Base-by-base conservation (phyloP, 2,888 invertebrate genomes). In the Cinara cedri region DNA sequence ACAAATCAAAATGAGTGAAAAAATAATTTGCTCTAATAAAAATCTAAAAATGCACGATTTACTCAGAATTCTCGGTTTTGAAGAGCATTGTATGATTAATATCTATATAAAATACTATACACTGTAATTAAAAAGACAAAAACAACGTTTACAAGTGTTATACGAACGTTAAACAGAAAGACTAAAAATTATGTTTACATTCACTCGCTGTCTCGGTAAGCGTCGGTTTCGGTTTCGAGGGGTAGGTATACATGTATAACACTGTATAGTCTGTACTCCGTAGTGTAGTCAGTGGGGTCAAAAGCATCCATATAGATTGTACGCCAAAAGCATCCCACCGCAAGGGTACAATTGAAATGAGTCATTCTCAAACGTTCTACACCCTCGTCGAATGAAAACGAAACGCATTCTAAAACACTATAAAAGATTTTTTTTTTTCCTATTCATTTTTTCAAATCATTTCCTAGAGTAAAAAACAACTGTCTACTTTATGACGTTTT, bases 331-430 rank as follows among this genome's bases (percentile, higher is more conserved):
- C 60, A 49, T 72, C 72, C 16, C 46, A 13, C n/a, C 26, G 9
- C 44, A n/a, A 72, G 72, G 72, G 72, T 72, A 44, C 34, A 16
- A 44, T 57, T 24, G 57, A 46, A 24, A 72, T 72, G 72, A 72
- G 72, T 72, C 72, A 72, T 26, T 26, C n/a, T 60, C 44, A 72
- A 19, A 72, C 46, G 44, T 57, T 44, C 24, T 46, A 13, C 57
- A 72, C 72, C 72, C 72, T 72, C 57, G 57, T 57, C 34, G 71
- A 70, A 42, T 34, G 34, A 34, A 55, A 71, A 55, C 42, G 55
- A 55, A 11, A 55, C 34, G 10, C 55, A 55, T 26, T 51, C 49
- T 34, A 51, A 11, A 34, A 49, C 51, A 51, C 68, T 11, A 13
- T 34, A 34, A 34, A 13, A 68, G 68, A 68, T 49, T 51, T 55